Evolutionary conservation across 2,888 invertebrate genomes (phyloP).

Genomic region (Cephus pygmeus): DNA sequence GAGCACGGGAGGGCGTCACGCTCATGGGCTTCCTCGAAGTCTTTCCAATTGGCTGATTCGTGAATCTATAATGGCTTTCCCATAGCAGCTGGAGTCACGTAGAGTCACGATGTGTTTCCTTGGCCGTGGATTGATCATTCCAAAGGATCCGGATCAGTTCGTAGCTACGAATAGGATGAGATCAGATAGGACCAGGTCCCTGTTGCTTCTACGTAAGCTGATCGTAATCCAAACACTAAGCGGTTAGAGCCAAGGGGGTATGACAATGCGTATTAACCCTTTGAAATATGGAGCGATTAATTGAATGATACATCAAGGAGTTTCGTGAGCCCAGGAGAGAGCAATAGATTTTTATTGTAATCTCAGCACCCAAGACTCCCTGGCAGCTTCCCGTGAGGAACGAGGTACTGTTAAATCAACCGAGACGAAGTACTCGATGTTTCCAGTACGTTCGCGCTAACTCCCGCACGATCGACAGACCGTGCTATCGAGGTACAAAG

Average conservation of each 20-base stretch:
- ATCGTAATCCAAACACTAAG: not conserved
- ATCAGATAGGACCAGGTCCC: not conserved
- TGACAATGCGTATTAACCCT: not conserved
- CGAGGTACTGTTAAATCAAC: not conserved
- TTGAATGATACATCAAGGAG: not conserved
- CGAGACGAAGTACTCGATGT: not conserved
- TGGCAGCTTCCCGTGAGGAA: not conserved
- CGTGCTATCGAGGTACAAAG: not conserved
- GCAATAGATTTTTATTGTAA: not conserved
- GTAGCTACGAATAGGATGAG: not conserved
- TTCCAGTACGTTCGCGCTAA: not conserved
- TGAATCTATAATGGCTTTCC: not conserved
- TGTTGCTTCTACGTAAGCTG: not conserved
- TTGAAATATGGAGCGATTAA: not conserved
- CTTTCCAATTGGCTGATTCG: not conserved
- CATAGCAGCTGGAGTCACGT: not conserved
- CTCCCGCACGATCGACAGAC: not conserved
- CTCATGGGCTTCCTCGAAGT: not conserved
- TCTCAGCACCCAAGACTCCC: not conserved
- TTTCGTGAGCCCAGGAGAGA: not conserved
- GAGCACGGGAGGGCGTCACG: not conserved
- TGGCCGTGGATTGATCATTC: not conserved
- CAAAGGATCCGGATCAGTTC: not conserved
- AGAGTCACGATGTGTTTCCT: not conserved
- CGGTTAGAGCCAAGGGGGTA: not conserved